Evolutionary conservation across 2,797 vertebrate genomes (phyloP).

Genomic region (Decapterus maruadsi): DNA sequence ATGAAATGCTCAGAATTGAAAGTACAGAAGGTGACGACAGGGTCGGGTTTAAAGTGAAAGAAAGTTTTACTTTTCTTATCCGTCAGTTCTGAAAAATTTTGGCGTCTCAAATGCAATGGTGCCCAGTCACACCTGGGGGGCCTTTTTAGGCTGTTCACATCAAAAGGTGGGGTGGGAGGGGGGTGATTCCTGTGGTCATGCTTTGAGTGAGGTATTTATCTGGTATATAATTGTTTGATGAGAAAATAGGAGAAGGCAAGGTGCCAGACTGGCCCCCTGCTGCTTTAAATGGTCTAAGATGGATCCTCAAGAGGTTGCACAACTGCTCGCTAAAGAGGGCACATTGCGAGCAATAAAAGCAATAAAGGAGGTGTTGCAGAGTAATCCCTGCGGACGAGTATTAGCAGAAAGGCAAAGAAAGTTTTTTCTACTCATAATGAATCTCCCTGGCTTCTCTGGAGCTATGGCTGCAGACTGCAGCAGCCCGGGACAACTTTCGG

Average conservation of each 20-base stretch:
- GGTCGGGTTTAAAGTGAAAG: not conserved
- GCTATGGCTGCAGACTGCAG: constrained; percentile 23
- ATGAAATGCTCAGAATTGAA: not conserved
- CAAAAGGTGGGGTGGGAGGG: constrained; percentile 32
- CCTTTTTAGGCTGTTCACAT: constrained; percentile 26
- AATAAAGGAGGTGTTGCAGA: constrained; percentile 35
- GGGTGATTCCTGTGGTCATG: constrained; percentile 17
- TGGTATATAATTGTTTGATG: constrained; percentile 46
- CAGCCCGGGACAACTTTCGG: constrained; percentile 31
- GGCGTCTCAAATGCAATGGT: constrained; percentile 5
- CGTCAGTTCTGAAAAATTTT: constrained; percentile 29
- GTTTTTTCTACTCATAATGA: constrained; percentile 22
- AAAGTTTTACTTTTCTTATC: not conserved
- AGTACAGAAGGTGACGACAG: not conserved
- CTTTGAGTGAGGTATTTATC: constrained; percentile 44
- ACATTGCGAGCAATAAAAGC: constrained; percentile 50
- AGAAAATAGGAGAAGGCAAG: constrained; percentile 38
- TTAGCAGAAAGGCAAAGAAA: constrained; percentile 14
- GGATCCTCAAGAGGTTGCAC: constrained; percentile 57
- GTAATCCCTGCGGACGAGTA: constrained; percentile 18
- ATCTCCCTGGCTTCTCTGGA: not conserved
- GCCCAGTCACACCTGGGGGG: constrained; percentile 17
- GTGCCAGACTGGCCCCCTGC: constrained; percentile 59
- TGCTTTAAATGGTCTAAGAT: constrained; percentile 73
- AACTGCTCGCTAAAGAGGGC: constrained; percentile 40